Evolutionary conservation across 2,113 vertebrate species (phyloP), one percentile per base, ranked within the genome.

Genomic region (Rhabdornis inornatus): DNA sequence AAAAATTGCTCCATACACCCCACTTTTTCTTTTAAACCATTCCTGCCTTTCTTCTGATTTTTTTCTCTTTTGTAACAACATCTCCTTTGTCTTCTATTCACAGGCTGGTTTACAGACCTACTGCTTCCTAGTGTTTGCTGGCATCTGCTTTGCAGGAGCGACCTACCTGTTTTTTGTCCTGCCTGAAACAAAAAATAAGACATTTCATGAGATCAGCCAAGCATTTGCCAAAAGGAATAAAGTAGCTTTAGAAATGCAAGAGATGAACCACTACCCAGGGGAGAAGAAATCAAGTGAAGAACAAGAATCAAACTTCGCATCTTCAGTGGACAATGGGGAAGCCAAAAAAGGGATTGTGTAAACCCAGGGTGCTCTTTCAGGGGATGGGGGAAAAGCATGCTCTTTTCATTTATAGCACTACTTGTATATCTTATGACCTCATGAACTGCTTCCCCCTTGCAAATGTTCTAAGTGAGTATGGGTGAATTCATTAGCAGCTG

Each of bases 161-260:
- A 23, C 97, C 49, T 99, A 98, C 93, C 98, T 99, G 64, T 98
- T 98, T 56, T 82, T 99, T 22, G 92, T 99, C 85, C 98, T 99
- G 33, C 99, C 99, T 4, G 99, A 99, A 98, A 99, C 99, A 40
- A 99, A 99, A 96, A 99, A 99, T 95, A 99, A 98, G 97, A 99
- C 99, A 7, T 98, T 99, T 19, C 76, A 98, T 60, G 98, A 99
- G 96, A 99, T 99, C 97, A 99, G 98, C 94, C 98, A 98, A 90
- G 98, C 98, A 30, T 99, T 99, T 87, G 97, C 98, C 92, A 99
- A 98, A 93, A 98, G 98, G 78, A 99, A 99, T 97, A 99, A 99
- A 92, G 94, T 97, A 4, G 47, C 93, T 11, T 71, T 90, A 3
- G 95, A 95, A 14, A 85, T 86, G 65, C 97, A 97, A 22, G 98